These are phyloP conservation scores for Leucophora obtusa DNA, from an alignment of 2,888 invertebrate species.

Conservation along the genomic window DNA sequence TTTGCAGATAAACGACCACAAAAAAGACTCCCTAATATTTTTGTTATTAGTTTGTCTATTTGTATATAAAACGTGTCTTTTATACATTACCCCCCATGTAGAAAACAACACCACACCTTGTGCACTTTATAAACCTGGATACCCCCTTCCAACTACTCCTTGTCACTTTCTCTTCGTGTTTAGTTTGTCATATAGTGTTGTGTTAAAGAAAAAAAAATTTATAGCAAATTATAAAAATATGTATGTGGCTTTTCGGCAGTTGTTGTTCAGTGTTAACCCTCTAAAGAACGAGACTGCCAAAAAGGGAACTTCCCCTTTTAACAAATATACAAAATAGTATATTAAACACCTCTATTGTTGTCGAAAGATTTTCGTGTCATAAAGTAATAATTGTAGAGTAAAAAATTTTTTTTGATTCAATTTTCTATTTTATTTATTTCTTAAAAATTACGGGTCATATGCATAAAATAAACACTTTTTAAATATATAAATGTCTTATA, in stretches of 20 bases:
- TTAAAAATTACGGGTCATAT: no score
- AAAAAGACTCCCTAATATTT: slow-evolving; percentile 7
- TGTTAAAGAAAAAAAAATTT: background rate
- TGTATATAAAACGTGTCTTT: background rate
- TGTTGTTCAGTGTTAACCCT: background rate
- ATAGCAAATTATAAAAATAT: slow-evolving; percentile 13
- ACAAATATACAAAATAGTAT: no score
- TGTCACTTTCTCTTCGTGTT: slow-evolving; percentile 1
- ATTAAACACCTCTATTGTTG: no score
- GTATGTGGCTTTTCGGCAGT: background rate
- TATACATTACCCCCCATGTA: background rate
- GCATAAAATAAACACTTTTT: no score
- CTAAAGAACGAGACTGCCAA: background rate
- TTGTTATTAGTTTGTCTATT: background rate
- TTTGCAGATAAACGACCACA: slow-evolving; percentile 5
- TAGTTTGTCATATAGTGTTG: background rate
- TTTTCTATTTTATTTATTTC: no score
- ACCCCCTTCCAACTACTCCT: background rate
- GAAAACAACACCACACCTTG: slow-evolving; percentile 1
- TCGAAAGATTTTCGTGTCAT: no score
- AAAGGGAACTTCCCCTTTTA: no score
- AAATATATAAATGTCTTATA: no score
- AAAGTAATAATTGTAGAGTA: no score
- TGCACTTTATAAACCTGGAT: slow-evolving; percentile 13
- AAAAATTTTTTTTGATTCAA: no score